Percentiles rank a stretch among this genome's conserved stretches.
Conservation (phyloP, 2,113 vertebrate genomes). For the Genyomyrus donnyi region DNA sequence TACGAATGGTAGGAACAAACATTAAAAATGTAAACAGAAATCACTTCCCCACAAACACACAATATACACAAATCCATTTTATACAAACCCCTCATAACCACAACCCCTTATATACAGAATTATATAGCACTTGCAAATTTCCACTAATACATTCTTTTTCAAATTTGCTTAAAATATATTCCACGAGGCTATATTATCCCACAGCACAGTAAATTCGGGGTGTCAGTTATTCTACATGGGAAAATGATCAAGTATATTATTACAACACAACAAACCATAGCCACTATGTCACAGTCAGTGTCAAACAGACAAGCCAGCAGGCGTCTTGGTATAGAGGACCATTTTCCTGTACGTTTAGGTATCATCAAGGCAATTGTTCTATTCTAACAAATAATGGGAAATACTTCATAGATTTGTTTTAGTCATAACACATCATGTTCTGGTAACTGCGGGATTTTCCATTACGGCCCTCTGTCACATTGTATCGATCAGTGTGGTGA, state of each 20-base stretch:
- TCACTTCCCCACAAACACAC: not conserved
- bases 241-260: not conserved
- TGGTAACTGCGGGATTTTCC: conserved; percentile 18
- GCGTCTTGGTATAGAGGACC: not conserved
- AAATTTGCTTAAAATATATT: not conserved
- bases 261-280: not conserved
- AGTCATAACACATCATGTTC: conserved; percentile 19
- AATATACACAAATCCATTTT: not conserved
- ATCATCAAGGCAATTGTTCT: conserved; percentile 17
- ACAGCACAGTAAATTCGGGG: not conserved
- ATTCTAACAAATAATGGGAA: conserved; percentile 4
- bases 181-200: not conserved
- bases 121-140: not conserved
- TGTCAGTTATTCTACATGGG: not conserved
- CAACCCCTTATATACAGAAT: not conserved
- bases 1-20: not conserved
- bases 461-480: conserved; percentile 8
- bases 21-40: not conserved
- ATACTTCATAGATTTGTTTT: conserved; percentile 16
- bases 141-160: not conserved
- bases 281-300: not conserved
- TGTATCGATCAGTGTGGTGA: conserved; percentile 14
- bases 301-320: not conserved
- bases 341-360: not conserved
- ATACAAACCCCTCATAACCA: not conserved